Conservation (phyloP, 2,888 invertebrate species). For the Falcaria lacertinaria region DNA sequence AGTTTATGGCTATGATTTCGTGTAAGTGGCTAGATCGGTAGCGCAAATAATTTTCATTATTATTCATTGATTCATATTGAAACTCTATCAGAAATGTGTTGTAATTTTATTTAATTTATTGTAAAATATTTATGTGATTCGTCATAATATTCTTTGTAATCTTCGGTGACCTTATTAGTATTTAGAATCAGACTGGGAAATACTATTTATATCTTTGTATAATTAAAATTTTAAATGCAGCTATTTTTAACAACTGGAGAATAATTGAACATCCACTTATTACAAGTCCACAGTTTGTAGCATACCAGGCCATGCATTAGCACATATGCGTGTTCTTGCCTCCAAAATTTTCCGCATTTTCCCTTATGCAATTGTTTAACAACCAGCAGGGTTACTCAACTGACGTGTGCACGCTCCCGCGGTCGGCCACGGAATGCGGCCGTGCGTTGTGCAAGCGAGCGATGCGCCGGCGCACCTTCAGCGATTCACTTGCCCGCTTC, state of each 20-base stretch:
- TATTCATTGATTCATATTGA: constrained; percentile 43
- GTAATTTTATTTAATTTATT: not conserved
- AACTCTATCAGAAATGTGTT: not conserved
- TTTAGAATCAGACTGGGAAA: no score
- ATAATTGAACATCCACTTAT: no score
- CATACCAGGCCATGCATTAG: no score
- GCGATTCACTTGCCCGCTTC: constrained; percentile 56
- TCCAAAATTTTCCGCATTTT: not conserved
- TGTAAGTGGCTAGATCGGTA: constrained; percentile 30
- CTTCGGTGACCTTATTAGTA: no score
- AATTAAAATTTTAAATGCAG: no score
- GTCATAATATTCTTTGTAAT: no score
- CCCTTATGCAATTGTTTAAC: not conserved
- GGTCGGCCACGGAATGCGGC: constrained; percentile 53
- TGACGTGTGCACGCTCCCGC: constrained; percentile 32
- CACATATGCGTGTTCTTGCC: no score
- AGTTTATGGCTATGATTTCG: constrained; percentile 29
- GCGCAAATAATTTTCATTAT: constrained; percentile 49
- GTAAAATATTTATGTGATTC: not conserved
- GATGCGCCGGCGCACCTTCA: constrained; percentile 42
- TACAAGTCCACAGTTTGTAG: no score
- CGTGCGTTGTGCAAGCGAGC: constrained; percentile 56
- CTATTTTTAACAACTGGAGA: no score
- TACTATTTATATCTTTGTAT: no score
- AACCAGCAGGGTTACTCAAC: not conserved